Percentiles rank a stretch among this genome's conserved stretches.
Conservation (phyloP, 1,140 invertebrate species). For the Pseudobourletiella spinata region DNA sequence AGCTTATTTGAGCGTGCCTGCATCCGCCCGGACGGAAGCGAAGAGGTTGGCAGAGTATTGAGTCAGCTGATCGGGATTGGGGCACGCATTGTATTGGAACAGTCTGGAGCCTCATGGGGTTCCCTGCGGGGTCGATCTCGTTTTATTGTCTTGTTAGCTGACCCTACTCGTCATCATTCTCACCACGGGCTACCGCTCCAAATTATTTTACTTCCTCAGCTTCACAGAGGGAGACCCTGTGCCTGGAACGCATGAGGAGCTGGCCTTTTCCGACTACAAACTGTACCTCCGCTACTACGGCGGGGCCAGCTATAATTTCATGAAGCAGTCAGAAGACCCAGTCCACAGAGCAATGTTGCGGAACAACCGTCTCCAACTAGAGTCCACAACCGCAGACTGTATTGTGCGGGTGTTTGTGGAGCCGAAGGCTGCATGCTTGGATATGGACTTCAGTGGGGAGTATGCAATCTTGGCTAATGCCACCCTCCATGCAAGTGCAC, state of each 20-base stretch:
- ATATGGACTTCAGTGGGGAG: neutral
- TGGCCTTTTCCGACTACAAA: neutral
- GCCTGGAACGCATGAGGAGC: neutral
- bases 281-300: neutral
- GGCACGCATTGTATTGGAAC: too few species aligned
- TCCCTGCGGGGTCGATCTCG: too few species aligned
- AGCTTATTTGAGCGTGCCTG: too few species aligned
- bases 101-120: neutral
- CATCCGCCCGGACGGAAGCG: too few species aligned
- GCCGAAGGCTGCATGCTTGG: neutral
- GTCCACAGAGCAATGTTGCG: neutral
- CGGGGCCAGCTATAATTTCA: neutral
- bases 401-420: neutral
- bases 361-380: neutral
- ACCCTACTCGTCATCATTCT: neutral
- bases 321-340: neutral
- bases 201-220: neutral
- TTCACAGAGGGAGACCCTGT: neutral
- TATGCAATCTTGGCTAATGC: neutral
- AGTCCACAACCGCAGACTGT: neutral
- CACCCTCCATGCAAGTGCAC: too few species aligned
- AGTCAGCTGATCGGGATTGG: too few species aligned
- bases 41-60: too few species aligned
- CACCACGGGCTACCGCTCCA: neutral
- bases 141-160: neutral